Conservation (phyloP, 2,797 vertebrate genomes). For the Anguilla megastoma region DNA sequence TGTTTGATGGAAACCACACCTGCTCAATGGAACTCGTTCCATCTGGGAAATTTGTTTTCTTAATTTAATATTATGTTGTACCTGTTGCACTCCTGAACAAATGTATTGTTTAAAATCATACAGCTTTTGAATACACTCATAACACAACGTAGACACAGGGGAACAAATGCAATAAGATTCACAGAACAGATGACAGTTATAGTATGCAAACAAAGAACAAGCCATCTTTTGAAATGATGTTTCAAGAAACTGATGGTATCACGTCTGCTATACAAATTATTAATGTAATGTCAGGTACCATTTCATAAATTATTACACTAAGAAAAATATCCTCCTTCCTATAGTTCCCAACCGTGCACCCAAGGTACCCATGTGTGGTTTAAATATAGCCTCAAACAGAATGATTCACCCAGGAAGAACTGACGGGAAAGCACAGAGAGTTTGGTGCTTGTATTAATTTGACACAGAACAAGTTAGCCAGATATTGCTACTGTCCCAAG, state of each 20-base stretch:
- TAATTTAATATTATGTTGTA: neutral
- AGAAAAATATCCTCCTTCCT: neutral
- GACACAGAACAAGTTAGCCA: neutral
- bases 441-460: neutral
- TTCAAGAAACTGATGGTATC: neutral
- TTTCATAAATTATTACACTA: neutral
- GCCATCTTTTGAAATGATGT: neutral
- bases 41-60: neutral
- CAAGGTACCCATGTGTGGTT: neutral
- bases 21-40: neutral
- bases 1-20: neutral
- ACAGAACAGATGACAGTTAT: too few relatives aligned
- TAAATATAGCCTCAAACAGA: neutral
- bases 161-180: too few relatives aligned
- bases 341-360: neutral
- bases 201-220: too few relatives aligned
- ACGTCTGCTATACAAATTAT: constrained; percentile 15
- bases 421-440: neutral
- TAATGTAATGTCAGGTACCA: neutral
- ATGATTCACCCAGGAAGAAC: neutral
- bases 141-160: neutral
- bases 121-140: neutral
- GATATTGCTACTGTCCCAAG: neutral
- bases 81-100: neutral
- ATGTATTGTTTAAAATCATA: neutral